Base-by-base conservation (phyloP, 1,140 invertebrate genomes). In the Danaus plexippus region DNA sequence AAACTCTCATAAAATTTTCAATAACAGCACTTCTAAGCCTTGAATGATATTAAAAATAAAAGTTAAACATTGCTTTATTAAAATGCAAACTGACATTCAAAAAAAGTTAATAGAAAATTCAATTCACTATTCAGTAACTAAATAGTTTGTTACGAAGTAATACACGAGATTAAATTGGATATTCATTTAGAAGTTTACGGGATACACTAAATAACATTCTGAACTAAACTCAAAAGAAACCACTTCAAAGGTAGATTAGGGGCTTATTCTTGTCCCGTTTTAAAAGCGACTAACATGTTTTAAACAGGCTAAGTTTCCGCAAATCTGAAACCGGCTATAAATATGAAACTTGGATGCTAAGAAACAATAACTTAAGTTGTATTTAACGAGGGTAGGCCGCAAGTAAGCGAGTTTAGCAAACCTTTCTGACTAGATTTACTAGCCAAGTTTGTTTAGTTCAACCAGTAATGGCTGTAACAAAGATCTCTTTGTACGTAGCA, bases 371-470 rank as follows among this genome's bases (percentile, higher is more conserved):
- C 52, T 54, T 46, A 59, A 50, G 43, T 54, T 54, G 57, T 59
- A 50, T 54, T 59, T 50, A 59, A 59, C 46, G 57, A 57, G 48
- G 55, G 55, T 54, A 59, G 52, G 52, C 57, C 57, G 46, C 52
- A 59, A 52, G 50, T 42, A 13, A 51, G 47, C 43, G 43, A 47
- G 12, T 43, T 40, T 13, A 43, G n/a, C 18, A 45, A 40, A 55
- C 53, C 46, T 59, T 48, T 44, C 52, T 54, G 43, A 32, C 47
- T 50, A 54, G 57, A 60, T 55, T 54, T 60, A 60, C 54, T 56
- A 42, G 47, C 47, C 47, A 49, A 56, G 54, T 55, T 60, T 60
- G 52, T 32, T 49, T 52, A 48, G 51, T 55, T 18, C 47, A 40
- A 43, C 18, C 54, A 40, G 47, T 41, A 44, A 57, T 57, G 22